phyloP scores from a whole-genome alignment of 2,797 vertebrate genomes.

The Halcyon smyrnensis region DNA sequence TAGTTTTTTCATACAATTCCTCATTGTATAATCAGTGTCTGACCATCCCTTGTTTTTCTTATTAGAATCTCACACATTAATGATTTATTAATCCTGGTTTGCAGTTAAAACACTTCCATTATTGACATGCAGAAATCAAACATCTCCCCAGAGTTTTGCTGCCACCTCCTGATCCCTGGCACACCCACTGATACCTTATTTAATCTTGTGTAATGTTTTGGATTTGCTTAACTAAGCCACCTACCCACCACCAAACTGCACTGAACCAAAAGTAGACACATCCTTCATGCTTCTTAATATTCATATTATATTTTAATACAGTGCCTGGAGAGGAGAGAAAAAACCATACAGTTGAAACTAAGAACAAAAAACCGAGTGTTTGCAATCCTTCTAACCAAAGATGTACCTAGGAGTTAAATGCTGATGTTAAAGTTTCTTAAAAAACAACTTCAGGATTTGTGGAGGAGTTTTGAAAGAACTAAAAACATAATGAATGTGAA shows the following conservation, averaged over 20 bases:
- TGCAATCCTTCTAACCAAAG: not conserved
- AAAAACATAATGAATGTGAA: not conserved
- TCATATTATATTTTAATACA: not conserved
- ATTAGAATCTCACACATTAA: not conserved
- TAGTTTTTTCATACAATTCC: not conserved
- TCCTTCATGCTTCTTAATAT: not conserved
- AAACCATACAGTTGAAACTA: not conserved
- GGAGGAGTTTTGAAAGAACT: not conserved
- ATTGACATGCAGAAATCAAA: not conserved
- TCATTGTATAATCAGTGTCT: not conserved
- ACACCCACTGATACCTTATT: not conserved
- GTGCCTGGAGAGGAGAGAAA: not conserved
- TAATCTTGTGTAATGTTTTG: not conserved
- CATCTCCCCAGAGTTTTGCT: constrained; percentile 32
- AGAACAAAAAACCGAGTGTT: not conserved
- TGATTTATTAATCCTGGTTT: not conserved
- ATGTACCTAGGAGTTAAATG: not conserved
- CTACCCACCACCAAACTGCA: not conserved
- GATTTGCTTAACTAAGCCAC: not conserved
- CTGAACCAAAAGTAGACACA: not conserved
- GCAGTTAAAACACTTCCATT: not conserved
- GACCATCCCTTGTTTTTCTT: not conserved
- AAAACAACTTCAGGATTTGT: not conserved
- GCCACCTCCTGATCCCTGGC: constrained; percentile 28
- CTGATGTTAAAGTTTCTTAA: not conserved